Conservation (phyloP, 2,888 invertebrate species). For the Eucera pruinosa region DNA sequence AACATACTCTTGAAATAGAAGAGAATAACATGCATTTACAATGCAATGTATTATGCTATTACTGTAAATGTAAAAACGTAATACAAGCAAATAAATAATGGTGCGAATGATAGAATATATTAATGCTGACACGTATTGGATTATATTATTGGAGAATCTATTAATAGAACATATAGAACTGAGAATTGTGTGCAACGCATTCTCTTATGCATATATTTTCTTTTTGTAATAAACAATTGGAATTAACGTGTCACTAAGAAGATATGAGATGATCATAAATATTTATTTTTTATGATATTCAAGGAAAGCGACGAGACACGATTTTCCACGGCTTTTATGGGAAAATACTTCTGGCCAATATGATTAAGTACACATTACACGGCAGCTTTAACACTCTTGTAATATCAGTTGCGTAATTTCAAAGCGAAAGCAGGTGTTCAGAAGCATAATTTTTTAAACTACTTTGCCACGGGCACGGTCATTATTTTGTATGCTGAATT, state of each 20-base stretch:
- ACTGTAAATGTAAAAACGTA: too few relatives aligned
- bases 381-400: slow-evolving; percentile 14
- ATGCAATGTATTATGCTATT: too few relatives aligned
- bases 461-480: not conserved
- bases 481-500: slow-evolving; percentile 2
- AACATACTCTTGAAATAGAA: too few relatives aligned
- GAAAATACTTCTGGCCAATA: too few relatives aligned
- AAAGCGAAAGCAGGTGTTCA: slow-evolving; percentile 14
- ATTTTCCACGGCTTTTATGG: not conserved
- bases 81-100: too few relatives aligned
- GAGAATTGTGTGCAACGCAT: too few relatives aligned
- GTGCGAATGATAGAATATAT: too few relatives aligned
- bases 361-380: not conserved
- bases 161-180: not conserved
- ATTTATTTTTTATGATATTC: too few relatives aligned
- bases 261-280: not conserved
- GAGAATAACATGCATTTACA: too few relatives aligned
- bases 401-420: slow-evolving; percentile 12
- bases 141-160: too few relatives aligned
- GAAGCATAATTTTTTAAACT: slow-evolving; percentile 6
- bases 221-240: too few relatives aligned
- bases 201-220: too few relatives aligned
- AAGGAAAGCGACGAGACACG: not conserved
- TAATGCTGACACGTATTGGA: not conserved
- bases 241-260: not conserved